Evolutionary conservation across 2,888 invertebrate species (phyloP), one percentile per base, ranked within the genome.

Genomic region (Mongoloraphidia duomilia): DNA sequence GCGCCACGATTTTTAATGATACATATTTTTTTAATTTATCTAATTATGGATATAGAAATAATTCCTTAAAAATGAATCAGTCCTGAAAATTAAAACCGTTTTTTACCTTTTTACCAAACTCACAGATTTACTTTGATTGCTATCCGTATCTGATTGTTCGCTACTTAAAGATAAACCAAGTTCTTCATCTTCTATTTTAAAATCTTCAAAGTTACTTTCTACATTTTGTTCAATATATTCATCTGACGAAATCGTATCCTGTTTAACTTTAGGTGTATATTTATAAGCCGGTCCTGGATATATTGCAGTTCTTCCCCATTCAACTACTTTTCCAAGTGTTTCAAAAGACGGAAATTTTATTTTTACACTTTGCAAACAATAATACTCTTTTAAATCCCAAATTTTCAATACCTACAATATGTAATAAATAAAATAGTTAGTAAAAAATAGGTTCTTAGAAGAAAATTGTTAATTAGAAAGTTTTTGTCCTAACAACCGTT

Each of bases 321-420:
- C 78, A 1, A 76, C 68, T 11, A 66, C 66, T 59, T 74, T 76
- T 2, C 78, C 79, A 12, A 74, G 63, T 2, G 75, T 69, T 2
- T 71, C 71, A 41, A 77, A 68, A 33, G 74, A 73, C 0, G 78
- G 77, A 53, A 75, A 79, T 51, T 70, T 68, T 12, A 79, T 63
- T 51, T 70, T 69, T 13, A 79, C 58, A 1, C 71, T 73, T 60
- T 79, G 78, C 5, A 77, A 62, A 42, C 77, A 69, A 48, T 67
- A 70, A 50, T 76, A 73, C 52, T 76, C 75, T 53, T 72, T 72
- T 38, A 79, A 58, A 55, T 77, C 73, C 78, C 79, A 80, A 34
- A 79, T 65, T 58, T 77, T 74, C 10, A 80, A 55, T 17, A 68
- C 65, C 79, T 79, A 61, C 9, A 61, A 60, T 41, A 50, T 26